Percentiles rank a stretch among this genome's conserved stretches.
phyloP scores from a whole-genome alignment of 2,888 invertebrate species.

The Caenorhabditis doughertyi region DNA sequence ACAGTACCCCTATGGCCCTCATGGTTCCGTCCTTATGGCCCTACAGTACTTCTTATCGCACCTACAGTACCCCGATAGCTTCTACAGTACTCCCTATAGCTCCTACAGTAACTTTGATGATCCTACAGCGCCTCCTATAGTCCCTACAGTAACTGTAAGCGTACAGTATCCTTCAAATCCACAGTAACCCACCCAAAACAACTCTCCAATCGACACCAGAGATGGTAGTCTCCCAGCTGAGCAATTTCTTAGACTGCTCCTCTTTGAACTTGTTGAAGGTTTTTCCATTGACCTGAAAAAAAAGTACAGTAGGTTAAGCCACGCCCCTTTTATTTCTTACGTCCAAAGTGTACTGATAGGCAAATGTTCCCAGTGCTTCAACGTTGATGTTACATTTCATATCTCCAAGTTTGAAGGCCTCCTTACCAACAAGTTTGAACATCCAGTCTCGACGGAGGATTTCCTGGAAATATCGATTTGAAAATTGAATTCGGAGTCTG shows the following conservation, averaged over 20 bases:
- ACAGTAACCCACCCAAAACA: conserved; percentile 87
- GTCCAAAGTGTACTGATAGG: conserved; percentile 90
- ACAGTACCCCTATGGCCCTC: too few relatives aligned
- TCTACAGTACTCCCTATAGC: too few relatives aligned
- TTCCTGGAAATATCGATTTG: conserved; percentile 85
- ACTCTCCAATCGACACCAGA: conserved; percentile 85
- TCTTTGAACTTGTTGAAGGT: conserved; percentile 90
- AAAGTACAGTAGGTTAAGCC: too few relatives aligned
- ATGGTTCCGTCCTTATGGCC: too few relatives aligned
- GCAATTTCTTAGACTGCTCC: conserved; percentile 88
- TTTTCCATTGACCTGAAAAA: conserved; percentile 87
- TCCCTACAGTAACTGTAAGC: neutral
- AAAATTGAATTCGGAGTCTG: too few relatives aligned
- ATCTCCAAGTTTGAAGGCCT: conserved; percentile 86
- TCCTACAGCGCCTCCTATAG: too few relatives aligned
- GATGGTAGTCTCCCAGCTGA: conserved; percentile 88
- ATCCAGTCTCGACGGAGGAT: conserved; percentile 90
- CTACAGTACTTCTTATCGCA: neutral
- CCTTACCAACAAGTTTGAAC: conserved; percentile 93
- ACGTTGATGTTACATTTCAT: conserved; percentile 84
- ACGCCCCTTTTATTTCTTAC: conserved; percentile 82
- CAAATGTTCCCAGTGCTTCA: conserved; percentile 87
- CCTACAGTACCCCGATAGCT: neutral
- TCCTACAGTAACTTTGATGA: too few relatives aligned
- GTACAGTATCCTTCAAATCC: neutral